These are phyloP conservation scores for Nerophis lumbriciformis DNA, from an alignment of 2,113 vertebrate genomes.

Conservation along the genomic window DNA sequence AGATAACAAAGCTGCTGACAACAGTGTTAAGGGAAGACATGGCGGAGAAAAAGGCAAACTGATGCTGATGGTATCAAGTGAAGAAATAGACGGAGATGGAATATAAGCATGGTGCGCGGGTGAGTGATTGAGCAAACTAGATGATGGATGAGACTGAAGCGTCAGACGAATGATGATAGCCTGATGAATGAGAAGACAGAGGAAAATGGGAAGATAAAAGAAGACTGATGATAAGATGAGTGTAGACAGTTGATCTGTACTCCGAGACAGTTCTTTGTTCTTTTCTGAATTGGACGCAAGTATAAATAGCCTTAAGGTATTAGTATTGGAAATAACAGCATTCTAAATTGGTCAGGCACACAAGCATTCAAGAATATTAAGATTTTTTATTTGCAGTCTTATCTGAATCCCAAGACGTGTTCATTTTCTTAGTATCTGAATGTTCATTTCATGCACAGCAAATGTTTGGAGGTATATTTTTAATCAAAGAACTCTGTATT, in stretches of 20 bases:
- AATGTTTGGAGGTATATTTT: no score
- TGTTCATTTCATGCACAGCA: no score
- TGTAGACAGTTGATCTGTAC: slow-evolving; percentile 39
- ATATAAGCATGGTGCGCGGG: slow-evolving; percentile 29
- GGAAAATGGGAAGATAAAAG: slow-evolving; percentile 50
- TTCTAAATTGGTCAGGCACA: background rate
- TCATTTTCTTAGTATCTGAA: no score
- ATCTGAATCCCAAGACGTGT: no score
- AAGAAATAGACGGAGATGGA: slow-evolving; percentile 25
- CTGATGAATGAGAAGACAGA: slow-evolving; percentile 58
- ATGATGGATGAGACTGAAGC: slow-evolving; percentile 60
- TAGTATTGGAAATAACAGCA: slow-evolving; percentile 12
- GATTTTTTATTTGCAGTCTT: no score
- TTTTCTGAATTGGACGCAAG: background rate
- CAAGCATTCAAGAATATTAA: background rate
- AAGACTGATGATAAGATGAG: slow-evolving; percentile 53
- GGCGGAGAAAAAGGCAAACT: slow-evolving; percentile 32
- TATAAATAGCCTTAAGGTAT: slow-evolving; percentile 23
- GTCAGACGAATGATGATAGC: slow-evolving; percentile 48
- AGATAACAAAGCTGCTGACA: slow-evolving; percentile 36
- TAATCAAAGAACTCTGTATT: no score
- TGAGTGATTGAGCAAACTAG: slow-evolving; percentile 51
- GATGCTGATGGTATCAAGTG: slow-evolving; percentile 41
- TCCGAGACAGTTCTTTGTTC: slow-evolving; percentile 26
- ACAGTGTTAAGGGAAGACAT: slow-evolving; percentile 33